phyloP scores from a whole-genome alignment of 30 jellyfish, hydroid and myxozoan species.

The Hydractinia symbiolongicarpus region DNA sequence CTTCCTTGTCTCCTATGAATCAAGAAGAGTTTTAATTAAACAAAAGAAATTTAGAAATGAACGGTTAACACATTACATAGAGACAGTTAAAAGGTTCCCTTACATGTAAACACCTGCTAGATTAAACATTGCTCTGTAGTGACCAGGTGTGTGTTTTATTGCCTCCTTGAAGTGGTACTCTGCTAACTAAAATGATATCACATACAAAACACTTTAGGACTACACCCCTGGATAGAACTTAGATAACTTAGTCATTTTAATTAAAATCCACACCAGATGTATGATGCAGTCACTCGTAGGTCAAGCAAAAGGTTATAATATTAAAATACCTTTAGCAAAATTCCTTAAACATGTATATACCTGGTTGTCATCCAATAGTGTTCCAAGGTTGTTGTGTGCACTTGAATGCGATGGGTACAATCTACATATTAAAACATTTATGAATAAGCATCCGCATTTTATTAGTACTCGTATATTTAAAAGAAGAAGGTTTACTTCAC shows the following conservation, averaged over 20 bases:
- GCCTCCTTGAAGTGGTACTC: constrained; percentile 68
- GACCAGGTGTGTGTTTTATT: constrained; percentile 60
- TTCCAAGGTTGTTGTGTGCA: constrained; percentile 76
- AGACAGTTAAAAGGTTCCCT: background rate
- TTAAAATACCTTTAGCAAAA: no score
- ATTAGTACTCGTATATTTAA: background rate
- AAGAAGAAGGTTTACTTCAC: constrained; percentile 35
- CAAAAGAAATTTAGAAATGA: background rate
- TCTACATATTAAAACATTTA: constrained; percentile 25
- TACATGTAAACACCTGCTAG: constrained; percentile 58
- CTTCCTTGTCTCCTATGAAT: constrained; percentile 15
- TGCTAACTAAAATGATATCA: constrained; percentile 43
- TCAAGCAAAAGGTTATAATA: no score
- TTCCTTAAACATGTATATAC: background rate
- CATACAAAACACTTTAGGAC: background rate
- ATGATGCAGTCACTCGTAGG: no score
- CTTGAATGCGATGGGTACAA: constrained; percentile 80
- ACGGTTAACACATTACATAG: background rate
- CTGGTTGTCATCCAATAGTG: constrained; percentile 43
- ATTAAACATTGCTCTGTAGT: constrained; percentile 72
- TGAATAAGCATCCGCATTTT: background rate
- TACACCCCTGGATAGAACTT: background rate
- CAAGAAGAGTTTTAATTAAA: background rate
- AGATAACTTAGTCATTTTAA: background rate
- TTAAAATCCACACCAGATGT: background rate